Evolutionary conservation across 2,797 vertebrate genomes (phyloP).

Genomic region (Bradypus variegatus): DNA sequence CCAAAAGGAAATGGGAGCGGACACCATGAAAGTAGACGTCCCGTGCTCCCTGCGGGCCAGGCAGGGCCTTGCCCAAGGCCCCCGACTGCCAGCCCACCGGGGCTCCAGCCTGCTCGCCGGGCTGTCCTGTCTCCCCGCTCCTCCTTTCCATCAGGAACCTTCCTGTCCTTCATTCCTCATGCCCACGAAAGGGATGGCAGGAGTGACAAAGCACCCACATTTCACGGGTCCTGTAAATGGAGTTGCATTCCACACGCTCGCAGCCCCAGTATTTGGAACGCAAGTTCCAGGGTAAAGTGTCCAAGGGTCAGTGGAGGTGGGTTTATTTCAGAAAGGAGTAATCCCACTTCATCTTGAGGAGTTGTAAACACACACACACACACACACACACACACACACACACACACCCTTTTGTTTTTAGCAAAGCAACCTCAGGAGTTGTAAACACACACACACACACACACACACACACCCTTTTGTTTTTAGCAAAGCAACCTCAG

Average conservation of each 20-base stretch:
- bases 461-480: too few species aligned
- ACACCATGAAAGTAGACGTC: neutral
- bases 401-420: neutral
- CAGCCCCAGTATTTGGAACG: neutral
- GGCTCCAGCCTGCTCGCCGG: neutral
- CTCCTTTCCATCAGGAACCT: neutral
- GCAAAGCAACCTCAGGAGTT: neutral
- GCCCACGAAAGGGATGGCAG: neutral
- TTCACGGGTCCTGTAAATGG: neutral
- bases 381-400: neutral
- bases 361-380: neutral
- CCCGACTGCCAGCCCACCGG: neutral
- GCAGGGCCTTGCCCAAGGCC: neutral
- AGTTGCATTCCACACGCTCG: too few species aligned
- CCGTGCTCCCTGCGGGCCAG: neutral
- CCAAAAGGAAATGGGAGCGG: neutral
- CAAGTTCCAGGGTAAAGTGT: neutral
- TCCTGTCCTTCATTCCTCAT: neutral
- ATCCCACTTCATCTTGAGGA: neutral
- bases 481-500: neutral
- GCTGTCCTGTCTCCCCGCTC: neutral
- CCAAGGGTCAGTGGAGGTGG: too few species aligned
- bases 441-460: neutral
- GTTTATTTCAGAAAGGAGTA: neutral
- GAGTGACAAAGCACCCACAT: neutral